Evolutionary conservation across 2,888 invertebrate species (phyloP).

Genomic region (Spilosoma lubricipeda): DNA sequence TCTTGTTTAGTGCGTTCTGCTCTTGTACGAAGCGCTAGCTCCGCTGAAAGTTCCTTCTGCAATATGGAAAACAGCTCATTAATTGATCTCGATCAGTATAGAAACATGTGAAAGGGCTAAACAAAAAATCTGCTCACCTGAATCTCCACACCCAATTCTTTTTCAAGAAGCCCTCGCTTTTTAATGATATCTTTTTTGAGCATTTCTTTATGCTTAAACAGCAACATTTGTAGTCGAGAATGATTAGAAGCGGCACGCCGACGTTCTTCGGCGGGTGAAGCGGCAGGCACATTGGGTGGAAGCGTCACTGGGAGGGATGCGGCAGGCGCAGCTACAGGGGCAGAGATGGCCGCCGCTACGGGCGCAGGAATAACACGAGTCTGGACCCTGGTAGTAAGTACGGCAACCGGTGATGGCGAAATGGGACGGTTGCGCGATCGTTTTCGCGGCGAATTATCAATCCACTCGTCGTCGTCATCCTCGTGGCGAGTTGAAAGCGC

Average conservation of each 20-base stretch:
- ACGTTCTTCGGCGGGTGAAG: constrained; percentile 74
- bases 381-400: constrained; percentile 27
- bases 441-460: constrained; percentile 75
- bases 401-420: constrained; percentile 44
- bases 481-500: constrained; percentile 66
- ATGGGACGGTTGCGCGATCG: constrained; percentile 54
- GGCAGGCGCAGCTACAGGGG: constrained; percentile 35
- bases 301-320: constrained; percentile 33
- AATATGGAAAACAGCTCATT: constrained; percentile 19
- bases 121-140: constrained; percentile 83
- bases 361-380: constrained; percentile 34
- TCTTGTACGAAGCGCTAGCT: constrained; percentile 90
- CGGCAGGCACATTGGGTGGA: constrained; percentile 60
- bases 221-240: constrained; percentile 89
- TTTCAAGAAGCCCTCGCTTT: constrained; percentile 95
- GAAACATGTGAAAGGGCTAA: neutral
- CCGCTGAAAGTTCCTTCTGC: constrained; percentile 91
- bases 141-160: constrained; percentile 95
- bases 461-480: constrained; percentile 81
- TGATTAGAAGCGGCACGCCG: constrained; percentile 85
- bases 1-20: constrained; percentile 90
- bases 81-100: neutral
- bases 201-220: constrained; percentile 95
- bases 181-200: constrained; percentile 97
- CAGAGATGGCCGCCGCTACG: constrained; percentile 63